Percentiles rank a stretch among this genome's conserved stretches.
Conservation (phyloP, 2,888 invertebrate genomes). For the Trissolcus japonicus region DNA sequence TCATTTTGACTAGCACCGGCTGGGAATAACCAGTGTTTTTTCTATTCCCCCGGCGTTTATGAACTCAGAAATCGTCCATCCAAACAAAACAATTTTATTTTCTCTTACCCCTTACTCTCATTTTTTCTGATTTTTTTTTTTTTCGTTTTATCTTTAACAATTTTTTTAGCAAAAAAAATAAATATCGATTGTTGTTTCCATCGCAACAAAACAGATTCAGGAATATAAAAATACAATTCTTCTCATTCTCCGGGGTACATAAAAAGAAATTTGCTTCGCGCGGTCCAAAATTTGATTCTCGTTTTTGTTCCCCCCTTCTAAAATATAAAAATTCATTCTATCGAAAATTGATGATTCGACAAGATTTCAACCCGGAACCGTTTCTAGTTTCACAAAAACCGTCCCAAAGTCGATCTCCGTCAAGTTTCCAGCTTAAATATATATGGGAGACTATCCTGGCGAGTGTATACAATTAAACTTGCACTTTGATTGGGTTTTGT, state of each 20-base stretch:
- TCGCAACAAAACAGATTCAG: no score
- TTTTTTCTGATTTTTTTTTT: not conserved
- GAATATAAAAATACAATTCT: no score
- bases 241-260: no score
- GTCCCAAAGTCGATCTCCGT: conserved; percentile 31
- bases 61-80: not conserved
- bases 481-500: conserved; percentile 10
- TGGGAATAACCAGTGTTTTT: not conserved
- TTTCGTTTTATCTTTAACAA: not conserved
- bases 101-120: not conserved
- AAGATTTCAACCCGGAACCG: conserved; percentile 39
- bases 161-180: not conserved
- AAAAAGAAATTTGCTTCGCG: no score
- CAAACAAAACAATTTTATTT: conserved; percentile 5
- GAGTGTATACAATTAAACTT: conserved; percentile 9
- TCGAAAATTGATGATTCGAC: conserved; percentile 25
- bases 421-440: conserved; percentile 28
- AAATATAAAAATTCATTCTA: no score
- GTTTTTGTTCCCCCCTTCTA: no score
- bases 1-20: not conserved
- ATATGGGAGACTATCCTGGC: conserved; percentile 16
- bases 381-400: conserved; percentile 32
- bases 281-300: no score
- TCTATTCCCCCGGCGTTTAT: no score
- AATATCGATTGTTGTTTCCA: no score